phyloP scores from a whole-genome alignment of 2,888 invertebrate species.

The Aspidiotus destructor region DNA sequence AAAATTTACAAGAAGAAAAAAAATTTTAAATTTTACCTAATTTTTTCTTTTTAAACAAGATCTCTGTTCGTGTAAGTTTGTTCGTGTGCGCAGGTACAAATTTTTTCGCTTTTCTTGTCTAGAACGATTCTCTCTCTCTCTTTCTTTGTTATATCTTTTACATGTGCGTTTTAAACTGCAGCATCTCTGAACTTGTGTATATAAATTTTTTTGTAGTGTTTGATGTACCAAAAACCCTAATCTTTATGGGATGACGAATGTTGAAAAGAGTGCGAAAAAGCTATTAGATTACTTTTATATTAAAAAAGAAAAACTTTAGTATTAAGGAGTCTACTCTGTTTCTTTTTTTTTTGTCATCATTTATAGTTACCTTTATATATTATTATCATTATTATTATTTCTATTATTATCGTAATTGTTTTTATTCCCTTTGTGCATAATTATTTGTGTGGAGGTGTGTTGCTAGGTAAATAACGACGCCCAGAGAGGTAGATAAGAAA shows the following conservation, averaged over 20 bases:
- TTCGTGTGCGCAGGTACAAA: conserved; percentile 12
- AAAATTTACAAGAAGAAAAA: conserved; percentile 1
- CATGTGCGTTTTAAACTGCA: not conserved
- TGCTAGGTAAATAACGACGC: not conserved
- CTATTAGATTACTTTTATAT: not conserved
- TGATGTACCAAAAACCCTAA: not conserved
- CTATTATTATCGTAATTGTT: not conserved
- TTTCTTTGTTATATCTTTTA: not conserved
- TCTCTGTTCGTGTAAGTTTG: conserved; percentile 20
- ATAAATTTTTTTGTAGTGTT: conserved; percentile 1
- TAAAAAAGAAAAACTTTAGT: not conserved
- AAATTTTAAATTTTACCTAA: not conserved
- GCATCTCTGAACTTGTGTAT: not conserved
- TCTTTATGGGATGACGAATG: not conserved
- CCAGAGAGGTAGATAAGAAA: not conserved
- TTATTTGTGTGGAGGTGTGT: not conserved
- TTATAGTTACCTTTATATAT: not conserved
- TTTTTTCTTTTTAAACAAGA: conserved; percentile 18
- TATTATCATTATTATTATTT: not conserved
- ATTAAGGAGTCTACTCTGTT: not conserved
- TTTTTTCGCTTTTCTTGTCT: conserved; percentile 22
- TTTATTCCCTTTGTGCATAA: not conserved
- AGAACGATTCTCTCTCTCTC: not conserved
- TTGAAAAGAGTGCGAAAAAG: not conserved
- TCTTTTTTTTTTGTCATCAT: not conserved